phyloP scores from a whole-genome alignment of 2,888 invertebrate species.

The Ptilodon capucinus region DNA sequence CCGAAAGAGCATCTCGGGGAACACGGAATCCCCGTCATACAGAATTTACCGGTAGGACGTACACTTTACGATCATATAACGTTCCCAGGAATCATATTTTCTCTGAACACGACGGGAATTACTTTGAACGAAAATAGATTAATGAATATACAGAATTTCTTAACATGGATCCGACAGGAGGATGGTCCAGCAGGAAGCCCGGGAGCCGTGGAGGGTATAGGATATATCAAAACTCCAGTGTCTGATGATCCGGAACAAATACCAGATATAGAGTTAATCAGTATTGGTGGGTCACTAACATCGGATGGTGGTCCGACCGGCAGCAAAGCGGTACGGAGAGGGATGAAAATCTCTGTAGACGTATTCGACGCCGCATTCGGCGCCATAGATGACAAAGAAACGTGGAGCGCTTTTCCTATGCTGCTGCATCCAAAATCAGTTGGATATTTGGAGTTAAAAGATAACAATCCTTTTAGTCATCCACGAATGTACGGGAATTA shows the following conservation, averaged over 20 bases:
- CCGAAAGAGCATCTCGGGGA: slow-evolving; percentile 81
- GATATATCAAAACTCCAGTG: slow-evolving; percentile 83
- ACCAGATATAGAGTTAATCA: slow-evolving; percentile 88
- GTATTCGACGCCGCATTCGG: slow-evolving; percentile 70
- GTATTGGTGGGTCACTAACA: slow-evolving; percentile 77
- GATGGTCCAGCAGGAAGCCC: slow-evolving; percentile 75
- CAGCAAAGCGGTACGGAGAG: slow-evolving; percentile 60
- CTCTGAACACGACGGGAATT: slow-evolving; percentile 60
- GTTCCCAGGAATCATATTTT: slow-evolving; percentile 86
- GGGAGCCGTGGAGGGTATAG: slow-evolving; percentile 85
- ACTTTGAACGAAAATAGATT: slow-evolving; percentile 49
- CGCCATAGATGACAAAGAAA: slow-evolving; percentile 61
- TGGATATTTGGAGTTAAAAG: slow-evolving; percentile 85
- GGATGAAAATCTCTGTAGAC: slow-evolving; percentile 72
- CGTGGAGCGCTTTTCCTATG: slow-evolving; percentile 84
- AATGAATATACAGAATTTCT: slow-evolving; percentile 34
- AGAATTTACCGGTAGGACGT: slow-evolving; percentile 84
- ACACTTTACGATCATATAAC: slow-evolving; percentile 85
- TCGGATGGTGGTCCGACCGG: slow-evolving; percentile 64
- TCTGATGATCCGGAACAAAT: slow-evolving; percentile 72
- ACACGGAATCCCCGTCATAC: slow-evolving; percentile 79
- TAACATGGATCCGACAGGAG: slow-evolving; percentile 54
- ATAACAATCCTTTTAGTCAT: slow-evolving; percentile 84
- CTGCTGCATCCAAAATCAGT: slow-evolving; percentile 86
- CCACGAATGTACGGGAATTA: slow-evolving; percentile 88